Evolutionary conservation across 2,797 vertebrate species (phyloP).

Genomic region (Anguilla obscura): DNA sequence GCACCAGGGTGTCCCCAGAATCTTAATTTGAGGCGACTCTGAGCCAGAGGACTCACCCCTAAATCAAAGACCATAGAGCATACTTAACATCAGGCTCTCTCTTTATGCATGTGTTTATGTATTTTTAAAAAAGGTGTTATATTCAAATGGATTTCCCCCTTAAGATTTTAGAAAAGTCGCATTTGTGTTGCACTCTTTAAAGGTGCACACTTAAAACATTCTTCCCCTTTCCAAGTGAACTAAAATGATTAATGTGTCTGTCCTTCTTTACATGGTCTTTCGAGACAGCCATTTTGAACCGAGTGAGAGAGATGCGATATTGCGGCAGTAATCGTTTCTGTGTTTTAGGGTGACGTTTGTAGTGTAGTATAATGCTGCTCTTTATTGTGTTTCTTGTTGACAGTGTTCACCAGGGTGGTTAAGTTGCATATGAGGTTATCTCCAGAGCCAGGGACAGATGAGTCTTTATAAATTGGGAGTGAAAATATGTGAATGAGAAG

Average conservation of each 20-base stretch:
- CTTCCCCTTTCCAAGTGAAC: neutral
- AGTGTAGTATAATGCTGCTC: neutral
- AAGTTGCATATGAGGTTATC: neutral
- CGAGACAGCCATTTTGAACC: neutral
- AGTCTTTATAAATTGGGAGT: neutral
- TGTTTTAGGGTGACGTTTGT: neutral
- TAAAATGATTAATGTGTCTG: neutral
- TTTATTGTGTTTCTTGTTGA: neutral
- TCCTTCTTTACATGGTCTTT: neutral
- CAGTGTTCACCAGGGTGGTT: neutral
- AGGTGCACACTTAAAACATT: neutral
- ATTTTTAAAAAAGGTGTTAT: neutral
- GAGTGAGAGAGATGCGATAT: neutral
- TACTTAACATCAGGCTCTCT: too few relatives aligned
- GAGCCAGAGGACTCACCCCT: neutral
- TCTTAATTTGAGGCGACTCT: neutral
- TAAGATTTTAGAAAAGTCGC: neutral
- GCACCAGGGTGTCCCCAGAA: neutral
- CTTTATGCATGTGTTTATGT: too few relatives aligned
- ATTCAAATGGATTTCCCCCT: neutral
- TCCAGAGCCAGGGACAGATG: neutral
- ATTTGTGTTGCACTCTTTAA: neutral
- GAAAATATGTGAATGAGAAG: neutral
- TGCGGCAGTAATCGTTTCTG: neutral
- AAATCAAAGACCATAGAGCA: neutral